Evolutionary conservation across 2,888 invertebrate genomes (phyloP).

Genomic region (Lepidonotus clava): DNA sequence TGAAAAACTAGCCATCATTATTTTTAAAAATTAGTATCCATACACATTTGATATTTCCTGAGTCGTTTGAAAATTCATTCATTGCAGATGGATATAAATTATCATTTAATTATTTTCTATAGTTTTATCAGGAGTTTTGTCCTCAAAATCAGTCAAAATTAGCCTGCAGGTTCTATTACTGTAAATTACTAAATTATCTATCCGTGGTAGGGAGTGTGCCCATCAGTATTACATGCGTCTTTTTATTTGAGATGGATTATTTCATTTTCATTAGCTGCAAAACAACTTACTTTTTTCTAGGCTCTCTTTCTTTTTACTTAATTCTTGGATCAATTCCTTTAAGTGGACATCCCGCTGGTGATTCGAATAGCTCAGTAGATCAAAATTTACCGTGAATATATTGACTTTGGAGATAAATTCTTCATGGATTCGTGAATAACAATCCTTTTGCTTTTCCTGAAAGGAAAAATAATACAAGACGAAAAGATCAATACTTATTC

Average conservation of each 20-base stretch:
- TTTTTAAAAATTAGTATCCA: no score
- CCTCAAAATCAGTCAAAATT: not conserved
- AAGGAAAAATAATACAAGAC: no score
- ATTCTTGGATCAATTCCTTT: not conserved
- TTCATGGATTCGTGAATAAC: not conserved
- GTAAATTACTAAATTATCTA: not conserved
- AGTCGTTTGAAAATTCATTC: no score
- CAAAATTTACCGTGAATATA: not conserved
- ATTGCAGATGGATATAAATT: no score
- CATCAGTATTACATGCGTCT: no score
- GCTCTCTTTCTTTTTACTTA: not conserved
- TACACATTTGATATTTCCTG: no score
- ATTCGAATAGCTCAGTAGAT: conserved; percentile 4
- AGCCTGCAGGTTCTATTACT: no score
- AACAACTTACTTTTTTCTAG: conserved; percentile 8
- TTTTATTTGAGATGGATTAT: no score
- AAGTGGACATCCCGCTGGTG: not conserved
- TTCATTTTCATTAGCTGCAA: not conserved
- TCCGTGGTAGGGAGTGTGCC: not conserved
- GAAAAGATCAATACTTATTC: no score
- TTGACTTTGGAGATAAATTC: not conserved
- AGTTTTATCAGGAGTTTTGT: no score
- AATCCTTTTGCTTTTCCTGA: not conserved
- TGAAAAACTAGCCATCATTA: no score
- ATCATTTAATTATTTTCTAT: no score